Conservation (phyloP, 2,113 vertebrate genomes). For the Forbesichthys papilliferus region DNA sequence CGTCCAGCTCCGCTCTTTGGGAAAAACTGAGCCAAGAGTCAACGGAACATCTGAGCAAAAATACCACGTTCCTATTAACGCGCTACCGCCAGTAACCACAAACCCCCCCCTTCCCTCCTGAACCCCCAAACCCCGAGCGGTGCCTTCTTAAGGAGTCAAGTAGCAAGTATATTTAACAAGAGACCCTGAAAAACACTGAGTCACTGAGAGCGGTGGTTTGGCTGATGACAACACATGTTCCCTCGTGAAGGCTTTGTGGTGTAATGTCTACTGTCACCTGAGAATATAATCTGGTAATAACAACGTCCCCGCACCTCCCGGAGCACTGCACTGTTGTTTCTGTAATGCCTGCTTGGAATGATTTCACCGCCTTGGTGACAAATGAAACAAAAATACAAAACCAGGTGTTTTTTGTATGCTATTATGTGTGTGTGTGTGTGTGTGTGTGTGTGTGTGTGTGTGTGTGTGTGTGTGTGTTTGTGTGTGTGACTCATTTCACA, state of each 20-base stretch:
- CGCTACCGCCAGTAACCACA: neutral
- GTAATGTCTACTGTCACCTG: conserved; percentile 39
- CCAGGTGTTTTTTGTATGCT: neutral
- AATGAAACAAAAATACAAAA: neutral
- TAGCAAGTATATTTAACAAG: no score
- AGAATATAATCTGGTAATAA: conserved; percentile 52
- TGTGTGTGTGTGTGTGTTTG: no score
- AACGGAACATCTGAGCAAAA: conserved; percentile 67
- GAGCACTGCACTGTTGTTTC: conserved; percentile 31
- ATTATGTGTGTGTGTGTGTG: neutral
- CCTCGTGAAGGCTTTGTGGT: conserved; percentile 15
- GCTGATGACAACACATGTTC: conserved; percentile 20
- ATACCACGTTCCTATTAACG: conserved; percentile 38
- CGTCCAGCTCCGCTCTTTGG: conserved; percentile 49
- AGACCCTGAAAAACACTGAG: conserved; percentile 44
- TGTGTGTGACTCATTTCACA: neutral
- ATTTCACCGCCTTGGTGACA: neutral
- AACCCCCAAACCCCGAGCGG: neutral
- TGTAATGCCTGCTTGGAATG: conserved; percentile 9
- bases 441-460: conserved; percentile 3
- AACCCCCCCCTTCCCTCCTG: neutral
- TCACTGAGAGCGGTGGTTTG: conserved; percentile 49
- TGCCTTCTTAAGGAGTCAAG: neutral
- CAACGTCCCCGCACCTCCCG: conserved; percentile 25
- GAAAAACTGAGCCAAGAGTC: conserved; percentile 70